These are phyloP conservation scores for Cenopis cana DNA, from an alignment of 2,888 invertebrate genomes.

Conservation along the genomic window DNA sequence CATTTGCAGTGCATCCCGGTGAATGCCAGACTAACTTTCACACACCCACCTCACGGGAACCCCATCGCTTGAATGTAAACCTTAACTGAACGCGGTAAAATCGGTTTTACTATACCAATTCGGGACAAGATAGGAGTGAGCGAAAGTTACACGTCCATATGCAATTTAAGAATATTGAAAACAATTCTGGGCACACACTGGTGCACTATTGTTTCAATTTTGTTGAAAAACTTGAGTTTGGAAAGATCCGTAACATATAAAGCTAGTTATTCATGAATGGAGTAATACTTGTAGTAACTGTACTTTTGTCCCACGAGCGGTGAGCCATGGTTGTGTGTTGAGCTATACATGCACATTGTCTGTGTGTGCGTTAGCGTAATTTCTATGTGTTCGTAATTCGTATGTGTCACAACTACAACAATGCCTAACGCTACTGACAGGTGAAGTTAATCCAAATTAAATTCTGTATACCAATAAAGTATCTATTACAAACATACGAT, in stretches of 20 bases:
- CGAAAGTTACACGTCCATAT: neutral
- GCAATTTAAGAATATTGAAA: conserved; percentile 47
- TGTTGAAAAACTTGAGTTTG: conserved; percentile 30
- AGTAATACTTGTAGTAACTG: neutral
- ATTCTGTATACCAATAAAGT: too few species aligned
- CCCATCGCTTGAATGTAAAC: neutral
- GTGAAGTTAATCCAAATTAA: too few species aligned
- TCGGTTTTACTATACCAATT: neutral
- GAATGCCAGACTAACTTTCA: conserved; percentile 1
- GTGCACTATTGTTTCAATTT: conserved; percentile 45
- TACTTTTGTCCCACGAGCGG: too few species aligned
- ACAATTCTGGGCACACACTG: conserved; percentile 39
- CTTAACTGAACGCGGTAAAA: neutral
- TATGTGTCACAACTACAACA: too few species aligned
- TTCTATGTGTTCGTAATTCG: too few species aligned
- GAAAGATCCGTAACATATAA: conserved; percentile 4
- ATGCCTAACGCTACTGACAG: too few species aligned
- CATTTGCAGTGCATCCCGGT: conserved; percentile 23
- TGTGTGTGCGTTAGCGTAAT: too few species aligned
- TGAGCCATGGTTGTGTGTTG: too few species aligned
- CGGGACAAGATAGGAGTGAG: neutral
- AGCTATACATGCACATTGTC: too few species aligned
- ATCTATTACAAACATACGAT: too few species aligned
- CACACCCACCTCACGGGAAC: neutral
- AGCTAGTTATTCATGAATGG: neutral